These are phyloP conservation scores for Ammospiza nelsoni DNA, from an alignment of 2,113 vertebrate genomes.

Conservation along the genomic window DNA sequence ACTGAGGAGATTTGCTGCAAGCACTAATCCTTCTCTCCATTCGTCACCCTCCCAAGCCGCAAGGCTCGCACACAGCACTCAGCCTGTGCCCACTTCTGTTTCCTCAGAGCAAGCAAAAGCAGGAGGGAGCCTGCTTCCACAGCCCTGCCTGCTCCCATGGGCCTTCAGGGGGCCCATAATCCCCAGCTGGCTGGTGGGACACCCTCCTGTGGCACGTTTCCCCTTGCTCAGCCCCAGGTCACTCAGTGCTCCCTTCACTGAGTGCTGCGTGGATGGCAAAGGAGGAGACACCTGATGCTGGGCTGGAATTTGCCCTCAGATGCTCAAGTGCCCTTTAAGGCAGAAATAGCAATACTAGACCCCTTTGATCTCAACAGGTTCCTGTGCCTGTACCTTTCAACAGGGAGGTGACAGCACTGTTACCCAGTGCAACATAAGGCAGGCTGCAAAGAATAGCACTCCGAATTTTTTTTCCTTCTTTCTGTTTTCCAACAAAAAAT, in stretches of 20 bases:
- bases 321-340: not conserved
- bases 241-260: not conserved
- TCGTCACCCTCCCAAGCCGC: not conserved
- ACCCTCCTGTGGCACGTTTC: fast-evolving
- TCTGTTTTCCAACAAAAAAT: not conserved
- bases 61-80: not conserved
- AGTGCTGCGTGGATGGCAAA: not conserved
- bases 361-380: not conserved
- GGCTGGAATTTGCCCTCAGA: not conserved
- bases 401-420: not conserved
- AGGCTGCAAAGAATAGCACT: not conserved
- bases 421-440: not conserved
- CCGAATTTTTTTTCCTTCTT: not conserved
- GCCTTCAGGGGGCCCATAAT: not conserved
- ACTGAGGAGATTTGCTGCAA: not conserved
- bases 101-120: not conserved
- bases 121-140: not conserved
- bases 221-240: not conserved
- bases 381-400: not conserved
- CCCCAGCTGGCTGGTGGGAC: fast-evolving
- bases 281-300: not conserved
- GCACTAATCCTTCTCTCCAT: not conserved
- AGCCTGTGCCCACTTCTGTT: not conserved
- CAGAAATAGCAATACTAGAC: not conserved
- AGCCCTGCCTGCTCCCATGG: not conserved